A percentile compares a stretch with the other conserved stretches of the same genome.
These are phyloP conservation scores for Drosophila austrosaltans DNA, from an alignment of 2,888 invertebrate species.

Conservation along the genomic window DNA sequence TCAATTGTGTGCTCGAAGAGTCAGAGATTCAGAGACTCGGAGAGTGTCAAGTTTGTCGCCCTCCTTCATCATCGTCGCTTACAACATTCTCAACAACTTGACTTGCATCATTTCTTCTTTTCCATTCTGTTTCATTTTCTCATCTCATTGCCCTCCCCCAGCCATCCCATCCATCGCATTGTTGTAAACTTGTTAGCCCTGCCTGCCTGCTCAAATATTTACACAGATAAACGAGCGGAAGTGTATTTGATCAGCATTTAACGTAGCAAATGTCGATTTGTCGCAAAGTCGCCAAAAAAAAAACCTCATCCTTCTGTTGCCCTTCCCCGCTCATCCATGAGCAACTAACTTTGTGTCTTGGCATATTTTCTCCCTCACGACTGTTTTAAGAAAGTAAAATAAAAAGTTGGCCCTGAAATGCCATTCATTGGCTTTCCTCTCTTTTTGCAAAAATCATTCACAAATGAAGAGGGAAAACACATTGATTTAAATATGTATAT, in stretches of 20 bases:
- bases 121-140: constrained; percentile 28
- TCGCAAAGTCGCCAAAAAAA: constrained; percentile 30
- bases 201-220: constrained; percentile 75
- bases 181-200: constrained; percentile 67
- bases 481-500: not conserved
- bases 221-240: constrained; percentile 79
- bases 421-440: constrained; percentile 27
- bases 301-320: constrained; percentile 2
- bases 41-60: constrained; percentile 25
- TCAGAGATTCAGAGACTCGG: not conserved
- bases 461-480: constrained; percentile 26
- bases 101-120: constrained; percentile 48
- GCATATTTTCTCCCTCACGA: not conserved
- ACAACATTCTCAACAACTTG: constrained; percentile 31
- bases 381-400: not conserved
- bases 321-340: not conserved
- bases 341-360: constrained; percentile 8
- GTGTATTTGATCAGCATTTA: constrained; percentile 73
- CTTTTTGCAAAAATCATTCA: constrained; percentile 12
- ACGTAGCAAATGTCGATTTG: constrained; percentile 68
- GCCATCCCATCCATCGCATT: constrained; percentile 28
- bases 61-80: not conserved
- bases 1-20: constrained; percentile 48
- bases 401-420: constrained; percentile 30
- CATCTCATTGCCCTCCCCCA: constrained; percentile 31